These are phyloP conservation scores for Camponotus vicinus DNA, from an alignment of 1,140 invertebrate species.

Conservation along the genomic window DNA sequence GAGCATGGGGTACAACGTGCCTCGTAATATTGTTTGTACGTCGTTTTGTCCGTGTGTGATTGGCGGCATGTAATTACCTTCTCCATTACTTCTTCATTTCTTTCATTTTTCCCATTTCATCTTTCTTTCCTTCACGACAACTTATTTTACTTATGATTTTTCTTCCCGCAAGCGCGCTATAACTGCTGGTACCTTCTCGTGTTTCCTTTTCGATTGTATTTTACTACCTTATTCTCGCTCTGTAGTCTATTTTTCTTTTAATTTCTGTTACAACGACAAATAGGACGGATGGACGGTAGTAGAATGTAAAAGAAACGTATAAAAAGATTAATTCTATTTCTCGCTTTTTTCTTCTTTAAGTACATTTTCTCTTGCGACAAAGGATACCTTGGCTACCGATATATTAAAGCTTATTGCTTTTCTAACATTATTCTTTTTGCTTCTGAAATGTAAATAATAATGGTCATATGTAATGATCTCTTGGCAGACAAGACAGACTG, in stretches of 20 bases:
- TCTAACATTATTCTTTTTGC: slow-evolving; percentile 36
- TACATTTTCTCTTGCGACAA: slow-evolving; percentile 4
- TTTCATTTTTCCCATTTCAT: slow-evolving; percentile 55
- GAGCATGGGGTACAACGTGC: slow-evolving; percentile 73
- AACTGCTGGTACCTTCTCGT: slow-evolving; percentile 19
- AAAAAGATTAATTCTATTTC: slow-evolving; percentile 28
- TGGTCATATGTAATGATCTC: slow-evolving; percentile 8
- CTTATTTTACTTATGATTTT: slow-evolving; percentile 59
- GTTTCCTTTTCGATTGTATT: slow-evolving; percentile 53
- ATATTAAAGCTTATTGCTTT: slow-evolving; percentile 47
- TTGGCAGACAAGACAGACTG: slow-evolving; percentile 1
- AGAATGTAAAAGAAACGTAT: slow-evolving; percentile 32
- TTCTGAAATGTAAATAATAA: slow-evolving; percentile 37
- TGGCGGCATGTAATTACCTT: slow-evolving; percentile 72
- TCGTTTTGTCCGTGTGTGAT: slow-evolving; percentile 78
- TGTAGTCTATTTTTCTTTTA: slow-evolving; percentile 16
- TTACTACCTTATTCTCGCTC: slow-evolving; percentile 42
- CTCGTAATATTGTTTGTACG: slow-evolving; percentile 76
- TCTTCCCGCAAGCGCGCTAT: slow-evolving; percentile 11
- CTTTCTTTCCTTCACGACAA: slow-evolving; percentile 49
- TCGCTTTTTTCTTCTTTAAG: slow-evolving; percentile 20
- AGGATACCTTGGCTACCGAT: slow-evolving; percentile 13
- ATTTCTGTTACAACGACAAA: slow-evolving; percentile 22
- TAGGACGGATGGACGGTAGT: slow-evolving; percentile 30
- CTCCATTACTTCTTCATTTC: slow-evolving; percentile 63